These are phyloP conservation scores for Poeciliopsis paucimaculata DNA, from an alignment of 2,797 vertebrate species.

Conservation along the genomic window DNA sequence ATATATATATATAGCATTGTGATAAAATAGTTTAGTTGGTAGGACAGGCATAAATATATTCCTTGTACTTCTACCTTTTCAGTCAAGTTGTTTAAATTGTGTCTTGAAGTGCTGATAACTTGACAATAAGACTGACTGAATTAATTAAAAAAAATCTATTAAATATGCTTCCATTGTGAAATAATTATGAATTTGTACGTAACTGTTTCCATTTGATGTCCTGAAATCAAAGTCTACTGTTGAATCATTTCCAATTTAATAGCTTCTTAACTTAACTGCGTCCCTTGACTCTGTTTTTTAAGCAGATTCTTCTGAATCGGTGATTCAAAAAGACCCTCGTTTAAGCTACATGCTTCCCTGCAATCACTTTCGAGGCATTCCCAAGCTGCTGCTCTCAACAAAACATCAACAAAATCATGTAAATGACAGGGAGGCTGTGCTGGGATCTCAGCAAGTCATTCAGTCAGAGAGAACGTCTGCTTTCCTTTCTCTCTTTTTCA, in stretches of 20 bases:
- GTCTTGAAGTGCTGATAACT: too few relatives aligned
- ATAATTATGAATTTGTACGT: background rate
- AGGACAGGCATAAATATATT: too few relatives aligned
- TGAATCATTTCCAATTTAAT: background rate
- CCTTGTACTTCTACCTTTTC: too few relatives aligned
- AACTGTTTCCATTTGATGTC: background rate
- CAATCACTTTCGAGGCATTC: background rate
- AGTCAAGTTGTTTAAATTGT: too few relatives aligned
- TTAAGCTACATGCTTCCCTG: background rate
- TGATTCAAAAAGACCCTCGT: background rate
- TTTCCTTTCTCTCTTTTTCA: background rate
- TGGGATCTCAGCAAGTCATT: background rate
- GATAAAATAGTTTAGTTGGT: too few relatives aligned
- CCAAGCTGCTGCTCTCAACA: background rate
- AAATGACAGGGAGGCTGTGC: background rate
- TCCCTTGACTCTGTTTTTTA: background rate
- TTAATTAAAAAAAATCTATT: background rate
- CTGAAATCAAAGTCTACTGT: background rate
- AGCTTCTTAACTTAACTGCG: background rate
- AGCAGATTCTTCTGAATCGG: background rate
- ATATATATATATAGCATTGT: too few relatives aligned
- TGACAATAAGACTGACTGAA: too few relatives aligned
- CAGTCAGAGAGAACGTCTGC: background rate
- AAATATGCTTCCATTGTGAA: background rate
- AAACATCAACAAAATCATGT: conserved; percentile 2